Conservation (phyloP, 2,113 vertebrate species). For the Camelus bactrianus region DNA sequence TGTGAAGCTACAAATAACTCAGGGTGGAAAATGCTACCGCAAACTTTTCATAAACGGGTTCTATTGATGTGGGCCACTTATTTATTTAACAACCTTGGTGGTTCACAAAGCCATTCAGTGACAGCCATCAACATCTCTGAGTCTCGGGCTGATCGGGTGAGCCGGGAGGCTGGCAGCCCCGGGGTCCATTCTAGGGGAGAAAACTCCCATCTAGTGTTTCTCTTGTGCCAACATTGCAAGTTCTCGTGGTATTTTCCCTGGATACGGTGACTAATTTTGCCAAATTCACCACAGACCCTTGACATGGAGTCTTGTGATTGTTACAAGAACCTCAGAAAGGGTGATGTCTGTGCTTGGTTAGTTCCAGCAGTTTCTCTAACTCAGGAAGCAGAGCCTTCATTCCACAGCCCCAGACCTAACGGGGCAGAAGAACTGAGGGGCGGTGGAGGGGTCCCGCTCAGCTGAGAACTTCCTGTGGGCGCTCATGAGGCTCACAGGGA, state of each 20-base stretch:
- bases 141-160: background rate
- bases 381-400: background rate
- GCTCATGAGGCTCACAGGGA: background rate
- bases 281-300: background rate
- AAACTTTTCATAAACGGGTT: conserved; percentile 44
- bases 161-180: background rate
- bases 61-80: background rate
- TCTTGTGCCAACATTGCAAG: background rate
- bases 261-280: background rate
- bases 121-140: background rate
- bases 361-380: background rate
- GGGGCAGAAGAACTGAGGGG: background rate
- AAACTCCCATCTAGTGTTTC: background rate
- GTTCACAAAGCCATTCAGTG: background rate
- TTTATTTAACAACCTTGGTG: background rate
- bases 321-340: background rate
- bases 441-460: background rate
- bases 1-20: conserved; percentile 76
- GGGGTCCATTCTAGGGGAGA: background rate
- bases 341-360: background rate
- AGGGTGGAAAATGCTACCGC: conserved; percentile 64
- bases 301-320: background rate
- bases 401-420: background rate
- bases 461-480: background rate
- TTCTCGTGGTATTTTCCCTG: background rate